phyloP scores from a whole-genome alignment of 2,888 invertebrate species.

The Eristalinus sepulchralis region DNA sequence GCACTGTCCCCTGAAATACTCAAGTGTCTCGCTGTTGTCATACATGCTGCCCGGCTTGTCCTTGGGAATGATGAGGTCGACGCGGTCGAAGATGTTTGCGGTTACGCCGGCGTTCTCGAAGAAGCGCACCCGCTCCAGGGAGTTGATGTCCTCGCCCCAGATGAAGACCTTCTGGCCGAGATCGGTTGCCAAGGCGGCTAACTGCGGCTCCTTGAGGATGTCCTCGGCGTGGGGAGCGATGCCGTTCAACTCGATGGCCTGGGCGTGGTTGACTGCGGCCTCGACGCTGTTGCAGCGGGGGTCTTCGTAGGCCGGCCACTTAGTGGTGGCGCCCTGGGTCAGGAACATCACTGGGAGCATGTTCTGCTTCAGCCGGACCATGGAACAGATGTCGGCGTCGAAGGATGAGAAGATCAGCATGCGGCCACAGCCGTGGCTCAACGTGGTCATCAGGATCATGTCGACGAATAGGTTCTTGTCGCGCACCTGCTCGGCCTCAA shows the following conservation, averaged over 20 bases:
- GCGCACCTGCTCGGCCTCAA: constrained; percentile 90
- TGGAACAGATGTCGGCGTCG: constrained; percentile 96
- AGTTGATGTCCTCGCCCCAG: constrained; percentile 98
- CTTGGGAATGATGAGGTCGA: constrained; percentile 82
- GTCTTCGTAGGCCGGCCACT: constrained; percentile 89
- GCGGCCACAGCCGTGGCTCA: constrained; percentile 89
- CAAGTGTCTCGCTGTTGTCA: constrained; percentile 54
- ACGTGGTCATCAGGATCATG: constrained; percentile 89
- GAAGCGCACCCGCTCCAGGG: constrained; percentile 90
- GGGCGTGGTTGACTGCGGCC: constrained; percentile 91
- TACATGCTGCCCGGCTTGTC: constrained; percentile 72
- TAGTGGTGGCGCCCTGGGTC: constrained; percentile 78
- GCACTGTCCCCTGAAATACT: constrained; percentile 66
- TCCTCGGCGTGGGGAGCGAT: constrained; percentile 97
- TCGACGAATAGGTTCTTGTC: constrained; percentile 97
- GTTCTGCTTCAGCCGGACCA: constrained; percentile 97
- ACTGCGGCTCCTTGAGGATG: constrained; percentile 88
- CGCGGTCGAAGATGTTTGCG: constrained; percentile 97
- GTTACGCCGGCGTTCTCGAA: constrained; percentile 94
- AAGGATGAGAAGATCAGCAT: constrained; percentile 96
- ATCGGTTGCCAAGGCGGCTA: constrained; percentile 87
- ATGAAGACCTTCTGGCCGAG: constrained; percentile 94
- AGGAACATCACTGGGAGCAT: constrained; percentile 97
- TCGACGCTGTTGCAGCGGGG: constrained; percentile 90
- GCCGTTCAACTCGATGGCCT: constrained; percentile 91